Conservation (phyloP, 2,113 vertebrate genomes). For the Cardinalis cardinalis region DNA sequence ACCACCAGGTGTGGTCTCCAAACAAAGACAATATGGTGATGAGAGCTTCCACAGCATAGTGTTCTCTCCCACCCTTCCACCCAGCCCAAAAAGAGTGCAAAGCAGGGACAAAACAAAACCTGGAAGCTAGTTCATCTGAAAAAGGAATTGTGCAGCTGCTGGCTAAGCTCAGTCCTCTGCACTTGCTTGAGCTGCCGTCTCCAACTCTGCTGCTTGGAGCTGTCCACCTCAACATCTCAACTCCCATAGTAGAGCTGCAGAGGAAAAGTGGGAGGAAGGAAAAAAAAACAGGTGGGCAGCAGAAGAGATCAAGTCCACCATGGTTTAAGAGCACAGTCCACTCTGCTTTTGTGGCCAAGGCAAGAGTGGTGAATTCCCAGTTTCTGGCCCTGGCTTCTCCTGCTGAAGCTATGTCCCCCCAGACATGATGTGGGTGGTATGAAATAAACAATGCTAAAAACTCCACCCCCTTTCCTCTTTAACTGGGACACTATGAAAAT, state of each 20-base stretch:
- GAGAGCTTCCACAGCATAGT: background rate
- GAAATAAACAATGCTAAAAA: rapidly evolving
- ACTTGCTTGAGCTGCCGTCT: rapidly evolving
- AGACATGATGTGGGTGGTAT: background rate
- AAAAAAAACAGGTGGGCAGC: background rate
- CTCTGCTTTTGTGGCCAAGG: background rate
- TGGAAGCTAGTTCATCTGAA: background rate
- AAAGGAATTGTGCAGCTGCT: background rate
- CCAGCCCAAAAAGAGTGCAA: background rate
- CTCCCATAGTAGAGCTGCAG: rapidly evolving
- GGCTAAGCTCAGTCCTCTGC: background rate
- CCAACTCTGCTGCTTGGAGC: background rate
- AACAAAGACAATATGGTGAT: background rate
- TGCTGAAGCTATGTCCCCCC: rapidly evolving
- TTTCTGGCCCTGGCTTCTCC: background rate
- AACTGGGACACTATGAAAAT: background rate
- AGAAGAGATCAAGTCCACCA: background rate
- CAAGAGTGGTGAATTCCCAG: background rate
- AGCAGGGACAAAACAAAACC: background rate
- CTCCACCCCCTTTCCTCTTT: background rate
- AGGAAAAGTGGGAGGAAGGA: background rate
- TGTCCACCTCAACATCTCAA: background rate
- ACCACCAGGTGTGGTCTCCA: background rate
- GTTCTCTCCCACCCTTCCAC: background rate
- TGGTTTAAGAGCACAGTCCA: background rate